phyloP scores from a whole-genome alignment of 2,888 invertebrate species.

The Trachelus troglodyta region DNA sequence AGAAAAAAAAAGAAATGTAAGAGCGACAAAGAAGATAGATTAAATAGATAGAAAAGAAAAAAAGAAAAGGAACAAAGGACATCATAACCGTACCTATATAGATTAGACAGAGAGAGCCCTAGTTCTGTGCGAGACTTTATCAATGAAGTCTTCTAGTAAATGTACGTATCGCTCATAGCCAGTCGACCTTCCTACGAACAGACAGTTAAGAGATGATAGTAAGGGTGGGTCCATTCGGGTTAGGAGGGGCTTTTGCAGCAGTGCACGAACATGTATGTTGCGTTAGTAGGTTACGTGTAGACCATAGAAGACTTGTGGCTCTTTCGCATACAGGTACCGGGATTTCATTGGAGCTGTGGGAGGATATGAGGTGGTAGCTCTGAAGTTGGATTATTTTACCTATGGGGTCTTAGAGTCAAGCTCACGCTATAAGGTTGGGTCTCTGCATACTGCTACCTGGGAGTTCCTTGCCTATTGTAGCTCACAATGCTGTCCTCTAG shows the following conservation, averaged over 20 bases:
- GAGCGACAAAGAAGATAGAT: background rate
- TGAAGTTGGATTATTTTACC: constrained; percentile 8
- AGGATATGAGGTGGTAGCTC: background rate
- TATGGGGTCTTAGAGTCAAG: background rate
- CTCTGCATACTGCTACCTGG: background rate
- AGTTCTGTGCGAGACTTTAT: background rate
- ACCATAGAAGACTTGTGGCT: background rate
- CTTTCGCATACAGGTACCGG: background rate
- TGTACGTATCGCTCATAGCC: constrained; percentile 84
- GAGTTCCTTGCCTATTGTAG: constrained; percentile 1
- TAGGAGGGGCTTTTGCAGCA: background rate
- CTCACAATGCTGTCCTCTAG: constrained; percentile 9
- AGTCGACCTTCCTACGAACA: constrained; percentile 60
- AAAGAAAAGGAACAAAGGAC: background rate
- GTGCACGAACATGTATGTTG: background rate
- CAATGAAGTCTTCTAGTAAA: constrained; percentile 73
- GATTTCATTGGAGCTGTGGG: background rate
- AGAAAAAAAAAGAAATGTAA: background rate
- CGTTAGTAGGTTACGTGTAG: background rate
- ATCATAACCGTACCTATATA: background rate
- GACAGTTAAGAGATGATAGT: constrained; percentile 30
- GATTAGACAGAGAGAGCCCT: background rate
- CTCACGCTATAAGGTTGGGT: background rate
- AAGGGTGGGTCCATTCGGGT: background rate
- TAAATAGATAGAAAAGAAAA: background rate